These are phyloP conservation scores for Ditylenchus dipsaci DNA, from an alignment of 1,140 invertebrate genomes.

Conservation along the genomic window DNA sequence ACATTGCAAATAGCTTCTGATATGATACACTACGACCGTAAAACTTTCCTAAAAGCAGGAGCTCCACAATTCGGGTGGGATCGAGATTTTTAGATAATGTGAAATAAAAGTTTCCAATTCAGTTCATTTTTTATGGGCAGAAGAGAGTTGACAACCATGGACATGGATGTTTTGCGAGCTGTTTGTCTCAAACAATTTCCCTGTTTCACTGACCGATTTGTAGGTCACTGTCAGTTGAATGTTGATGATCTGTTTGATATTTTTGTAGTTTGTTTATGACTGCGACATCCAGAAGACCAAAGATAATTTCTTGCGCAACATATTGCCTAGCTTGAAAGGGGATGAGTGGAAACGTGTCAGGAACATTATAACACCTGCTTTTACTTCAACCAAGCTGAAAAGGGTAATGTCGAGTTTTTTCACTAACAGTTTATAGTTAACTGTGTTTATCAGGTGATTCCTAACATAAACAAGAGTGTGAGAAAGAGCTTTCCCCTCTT, in stretches of 20 bases:
- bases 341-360: neutral
- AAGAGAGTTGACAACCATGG: constrained; percentile 15
- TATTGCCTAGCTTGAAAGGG: neutral
- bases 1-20: neutral
- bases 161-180: constrained; percentile 14
- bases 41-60: too few species aligned
- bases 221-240: neutral
- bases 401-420: too few species aligned
- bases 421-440: too few species aligned
- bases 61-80: too few species aligned
- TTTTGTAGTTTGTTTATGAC: too few species aligned
- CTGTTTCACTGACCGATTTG: constrained; percentile 21
- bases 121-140: constrained; percentile 8
- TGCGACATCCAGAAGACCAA: too few species aligned
- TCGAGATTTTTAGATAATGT: too few species aligned
- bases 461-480: too few species aligned
- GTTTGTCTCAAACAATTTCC: constrained; percentile 23
- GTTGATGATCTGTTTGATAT: too few species aligned
- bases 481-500: too few species aligned
- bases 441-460: too few species aligned
- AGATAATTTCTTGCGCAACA: too few species aligned
- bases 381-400: neutral
- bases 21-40: neutral
- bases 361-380: neutral
- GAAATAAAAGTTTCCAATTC: neutral